A percentile compares a stretch with the other conserved stretches of the same genome.
phyloP scores from a whole-genome alignment of 2,113 vertebrate species.

The Onychostoma macrolepis region DNA sequence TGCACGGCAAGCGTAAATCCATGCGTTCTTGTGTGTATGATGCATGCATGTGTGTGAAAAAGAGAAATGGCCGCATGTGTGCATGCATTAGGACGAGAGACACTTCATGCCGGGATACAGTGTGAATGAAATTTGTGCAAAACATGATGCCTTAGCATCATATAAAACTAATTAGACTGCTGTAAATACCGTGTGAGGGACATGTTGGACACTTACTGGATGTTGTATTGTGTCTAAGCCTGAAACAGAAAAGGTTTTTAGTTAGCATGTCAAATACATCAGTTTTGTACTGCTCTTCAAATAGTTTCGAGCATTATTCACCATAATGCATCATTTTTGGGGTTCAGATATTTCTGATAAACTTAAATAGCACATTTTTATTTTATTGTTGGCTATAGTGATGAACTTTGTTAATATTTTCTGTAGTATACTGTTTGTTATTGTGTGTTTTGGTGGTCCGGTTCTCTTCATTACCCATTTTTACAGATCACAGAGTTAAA shows the following conservation, averaged over 20 bases:
- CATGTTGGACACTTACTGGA: constrained; percentile 68
- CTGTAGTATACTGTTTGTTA: neutral
- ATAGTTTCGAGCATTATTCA: neutral
- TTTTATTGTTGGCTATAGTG: neutral
- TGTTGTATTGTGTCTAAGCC: neutral
- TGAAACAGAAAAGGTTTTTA: neutral
- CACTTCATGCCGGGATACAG: constrained; percentile 74
- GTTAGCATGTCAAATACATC: neutral
- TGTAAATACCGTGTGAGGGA: constrained; percentile 74
- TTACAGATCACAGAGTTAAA: constrained; percentile 55
- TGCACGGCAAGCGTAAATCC: constrained; percentile 94
- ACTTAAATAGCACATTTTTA: neutral
- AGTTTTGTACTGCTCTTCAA: neutral
- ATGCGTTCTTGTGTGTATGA: constrained; percentile 48
- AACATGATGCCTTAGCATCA: constrained; percentile 76
- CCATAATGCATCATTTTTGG: neutral
- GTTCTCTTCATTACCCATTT: neutral
- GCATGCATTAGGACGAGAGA: constrained; percentile 83
- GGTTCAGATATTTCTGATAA: neutral
- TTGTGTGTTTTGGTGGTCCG: neutral
- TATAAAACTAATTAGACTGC: constrained; percentile 78
- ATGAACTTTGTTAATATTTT: neutral
- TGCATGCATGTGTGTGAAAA: constrained; percentile 74
- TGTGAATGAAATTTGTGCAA: constrained; percentile 74
- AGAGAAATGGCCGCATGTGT: constrained; percentile 58